Evolutionary conservation across 2,797 vertebrate species (phyloP).

Genomic region (Lagorchestes hirsutus): DNA sequence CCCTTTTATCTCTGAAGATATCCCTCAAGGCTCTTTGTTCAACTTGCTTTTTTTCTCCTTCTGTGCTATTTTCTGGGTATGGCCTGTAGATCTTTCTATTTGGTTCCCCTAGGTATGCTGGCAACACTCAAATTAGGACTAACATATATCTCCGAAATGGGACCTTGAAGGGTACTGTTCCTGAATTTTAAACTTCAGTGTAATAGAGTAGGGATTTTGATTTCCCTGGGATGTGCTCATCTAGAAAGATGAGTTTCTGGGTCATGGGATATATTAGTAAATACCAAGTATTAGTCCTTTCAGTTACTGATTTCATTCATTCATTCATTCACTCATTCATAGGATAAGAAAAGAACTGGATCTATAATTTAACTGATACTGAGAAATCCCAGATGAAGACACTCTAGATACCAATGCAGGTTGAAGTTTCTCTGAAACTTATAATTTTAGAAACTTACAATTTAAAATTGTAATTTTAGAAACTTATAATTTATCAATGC

Average conservation of each 20-base stretch:
- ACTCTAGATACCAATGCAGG: not conserved
- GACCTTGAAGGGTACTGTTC: not conserved
- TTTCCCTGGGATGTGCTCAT: not conserved
- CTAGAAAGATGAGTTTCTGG: not conserved
- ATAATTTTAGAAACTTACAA: not conserved
- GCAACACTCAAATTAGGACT: slow-evolving; percentile 27
- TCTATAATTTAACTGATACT: not conserved
- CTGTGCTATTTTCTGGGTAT: slow-evolving; percentile 19
- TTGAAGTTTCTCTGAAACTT: not conserved
- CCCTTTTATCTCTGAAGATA: not conserved
- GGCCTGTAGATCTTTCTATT: slow-evolving; percentile 2
- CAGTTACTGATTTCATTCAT: not conserved
- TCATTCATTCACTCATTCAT: not conserved
- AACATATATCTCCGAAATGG: not conserved
- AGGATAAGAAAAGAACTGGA: not conserved
- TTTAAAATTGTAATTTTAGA: not conserved
- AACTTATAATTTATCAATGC: too few species aligned
- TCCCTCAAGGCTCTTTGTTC: not conserved
- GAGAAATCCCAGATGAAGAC: not conserved
- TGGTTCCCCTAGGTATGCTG: slow-evolving; percentile 5
- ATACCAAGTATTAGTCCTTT: not conserved
- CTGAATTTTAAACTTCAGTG: not conserved
- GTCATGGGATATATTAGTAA: not conserved
- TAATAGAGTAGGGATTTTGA: not conserved
- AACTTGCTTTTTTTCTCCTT: slow-evolving; percentile 4